Base-by-base conservation (phyloP, 2,113 vertebrate species). In the Hyaena hyaena region DNA sequence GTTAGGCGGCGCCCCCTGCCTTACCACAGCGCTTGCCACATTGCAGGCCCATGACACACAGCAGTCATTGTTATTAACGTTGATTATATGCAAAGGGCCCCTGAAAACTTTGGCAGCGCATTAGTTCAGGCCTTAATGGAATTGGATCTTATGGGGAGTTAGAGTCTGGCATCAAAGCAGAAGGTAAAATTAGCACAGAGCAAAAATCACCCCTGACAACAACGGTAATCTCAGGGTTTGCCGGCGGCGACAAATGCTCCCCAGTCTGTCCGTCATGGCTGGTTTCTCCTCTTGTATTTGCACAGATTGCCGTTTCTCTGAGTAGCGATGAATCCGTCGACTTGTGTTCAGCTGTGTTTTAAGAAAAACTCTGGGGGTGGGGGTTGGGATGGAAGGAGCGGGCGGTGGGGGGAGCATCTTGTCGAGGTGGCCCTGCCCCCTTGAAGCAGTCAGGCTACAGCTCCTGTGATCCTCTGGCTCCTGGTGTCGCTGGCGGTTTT, bases 1-100 rank as follows among this genome's bases (percentile, higher is more conserved):
- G 26, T n/a, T 26, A 50, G 10, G 73, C 17, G 21, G 24, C 11
- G 0, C 23, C 55, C 0, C 5, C 6, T 0, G 14, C 24, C 24
- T 90, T 2, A n/a, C 73, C 43, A 77, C 2, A 3, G 7, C 58
- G 50, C 26, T 55, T 7, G 8, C 16, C 69, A 7, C 5, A 0
- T n/a, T 17, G 55, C 63, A 15, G 55, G n/a, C 33, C 7, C 19
- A 0, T 9, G 15, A 35, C 1, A 12, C 58, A 26, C 14, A 43
- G n/a, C 2, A 5, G 50, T 61, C 8, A 19, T 58, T 88, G 31
- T 16, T n/a, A 66, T 28, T 50, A 10, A 63, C 24, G 17, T n/a
- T 2, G 23, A 79, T 79, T 79, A 14, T 28, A 15, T 21, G 50
- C 17, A n/a, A 79, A 28, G 73, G 33, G 15, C 43, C 71, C 43